Evolutionary conservation across 2,113 vertebrate genomes (phyloP).

Genomic region (Aix galericulata): DNA sequence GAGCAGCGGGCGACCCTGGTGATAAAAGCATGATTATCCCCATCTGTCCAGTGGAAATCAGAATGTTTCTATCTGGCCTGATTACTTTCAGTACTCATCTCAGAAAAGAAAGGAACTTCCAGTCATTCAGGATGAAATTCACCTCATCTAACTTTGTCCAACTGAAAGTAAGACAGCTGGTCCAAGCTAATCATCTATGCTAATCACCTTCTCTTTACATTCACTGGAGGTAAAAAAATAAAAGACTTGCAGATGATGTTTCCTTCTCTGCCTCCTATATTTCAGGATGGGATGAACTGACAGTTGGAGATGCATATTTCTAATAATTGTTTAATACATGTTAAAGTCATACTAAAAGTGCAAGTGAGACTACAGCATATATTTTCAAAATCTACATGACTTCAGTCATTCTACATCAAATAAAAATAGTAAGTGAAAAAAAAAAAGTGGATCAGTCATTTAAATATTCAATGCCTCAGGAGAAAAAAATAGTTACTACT

Average conservation of each 20-base stretch:
- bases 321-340: background rate
- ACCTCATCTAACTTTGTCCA: background rate
- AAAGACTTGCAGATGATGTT: background rate
- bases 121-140: background rate
- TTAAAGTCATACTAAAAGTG: background rate
- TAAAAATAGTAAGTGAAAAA: background rate
- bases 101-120: background rate
- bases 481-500: background rate
- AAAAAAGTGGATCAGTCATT: background rate
- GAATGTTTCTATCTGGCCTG: background rate
- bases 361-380: background rate
- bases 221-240: background rate
- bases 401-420: background rate
- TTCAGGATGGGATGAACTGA: background rate
- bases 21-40: background rate
- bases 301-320: background rate
- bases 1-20: background rate
- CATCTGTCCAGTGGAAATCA: background rate
- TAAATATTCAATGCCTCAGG: background rate
- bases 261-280: background rate
- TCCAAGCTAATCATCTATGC: background rate
- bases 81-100: background rate
- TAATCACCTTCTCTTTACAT: conserved; percentile 18
- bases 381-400: background rate
- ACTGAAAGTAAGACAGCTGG: background rate